Percentiles rank a stretch among this genome's conserved stretches.
Conservation (phyloP, 2,888 invertebrate species). For the Lochmaea capreae region DNA sequence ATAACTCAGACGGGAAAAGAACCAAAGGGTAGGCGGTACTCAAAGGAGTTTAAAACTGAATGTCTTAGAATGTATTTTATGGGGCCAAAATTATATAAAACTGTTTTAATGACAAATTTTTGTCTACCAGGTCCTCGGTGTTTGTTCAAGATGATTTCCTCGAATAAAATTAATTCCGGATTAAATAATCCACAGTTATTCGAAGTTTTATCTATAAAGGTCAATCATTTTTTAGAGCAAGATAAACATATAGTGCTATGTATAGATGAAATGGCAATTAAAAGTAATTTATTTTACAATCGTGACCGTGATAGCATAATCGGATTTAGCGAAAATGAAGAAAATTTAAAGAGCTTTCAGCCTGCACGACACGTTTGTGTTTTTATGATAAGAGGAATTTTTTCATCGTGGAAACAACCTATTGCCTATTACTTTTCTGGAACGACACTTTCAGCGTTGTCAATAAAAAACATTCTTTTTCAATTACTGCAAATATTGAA, state of each 20-base stretch:
- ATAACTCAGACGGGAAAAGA: slow-evolving; percentile 11
- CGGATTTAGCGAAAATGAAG: slow-evolving; percentile 37
- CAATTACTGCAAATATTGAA: slow-evolving; percentile 23
- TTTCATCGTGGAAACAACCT: slow-evolving; percentile 5
- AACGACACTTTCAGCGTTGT: neutral
- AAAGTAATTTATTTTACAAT: too few relatives aligned
- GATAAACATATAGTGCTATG: slow-evolving; percentile 26
- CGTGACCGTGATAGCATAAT: too few relatives aligned
- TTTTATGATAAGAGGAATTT: slow-evolving; percentile 41
- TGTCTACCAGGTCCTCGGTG: slow-evolving; percentile 10
- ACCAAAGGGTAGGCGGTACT: slow-evolving; percentile 23
- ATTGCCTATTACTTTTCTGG: neutral
- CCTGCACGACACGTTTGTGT: slow-evolving; percentile 34
- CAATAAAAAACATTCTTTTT: neutral
- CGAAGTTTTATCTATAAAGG: slow-evolving; percentile 15
- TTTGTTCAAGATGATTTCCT: neutral
- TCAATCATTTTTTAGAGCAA: slow-evolving; percentile 7
- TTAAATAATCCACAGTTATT: slow-evolving; percentile 12
- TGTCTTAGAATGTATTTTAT: slow-evolving; percentile 18
- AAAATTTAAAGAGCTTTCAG: slow-evolving; percentile 29
- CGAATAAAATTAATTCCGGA: slow-evolving; percentile 1
- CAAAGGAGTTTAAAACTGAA: slow-evolving; percentile 23
- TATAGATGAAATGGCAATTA: slow-evolving; percentile 44
- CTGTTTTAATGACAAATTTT: slow-evolving; percentile 11
- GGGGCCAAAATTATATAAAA: slow-evolving; percentile 24